Evolutionary conservation across 2,888 invertebrate species (phyloP).

Genomic region (Epinotia brunnichana): DNA sequence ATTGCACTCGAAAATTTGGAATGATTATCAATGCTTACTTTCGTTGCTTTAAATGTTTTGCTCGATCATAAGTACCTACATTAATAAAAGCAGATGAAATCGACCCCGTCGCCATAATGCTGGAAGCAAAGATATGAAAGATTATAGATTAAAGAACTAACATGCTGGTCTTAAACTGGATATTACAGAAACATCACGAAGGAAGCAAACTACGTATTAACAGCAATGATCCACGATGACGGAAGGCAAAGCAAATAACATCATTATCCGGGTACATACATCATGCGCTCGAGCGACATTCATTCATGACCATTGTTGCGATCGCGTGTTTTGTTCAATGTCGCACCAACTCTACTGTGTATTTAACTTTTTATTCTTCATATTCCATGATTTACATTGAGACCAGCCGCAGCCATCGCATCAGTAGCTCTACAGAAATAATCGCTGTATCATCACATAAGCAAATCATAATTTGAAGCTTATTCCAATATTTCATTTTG

Average conservation of each 20-base stretch:
- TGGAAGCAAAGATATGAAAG: conserved; percentile 7
- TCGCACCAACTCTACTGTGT: conserved; percentile 62
- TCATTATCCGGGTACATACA: conserved; percentile 72
- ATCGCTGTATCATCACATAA: not conserved
- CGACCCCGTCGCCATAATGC: not conserved
- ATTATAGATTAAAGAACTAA: not conserved
- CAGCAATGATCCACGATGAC: conserved; percentile 65
- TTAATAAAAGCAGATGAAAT: not conserved
- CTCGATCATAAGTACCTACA: not conserved
- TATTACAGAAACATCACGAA: conserved; percentile 43
- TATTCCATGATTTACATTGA: conserved; percentile 14
- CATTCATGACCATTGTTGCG: conserved; percentile 74
- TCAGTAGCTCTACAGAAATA: conserved; percentile 3
- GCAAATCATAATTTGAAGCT: too few species aligned
- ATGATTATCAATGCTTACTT: not conserved
- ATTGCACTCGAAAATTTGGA: not conserved
- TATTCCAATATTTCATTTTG: too few species aligned
- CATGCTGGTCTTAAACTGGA: conserved; percentile 33
- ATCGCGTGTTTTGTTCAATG: conserved; percentile 76
- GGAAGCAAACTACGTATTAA: conserved; percentile 48
- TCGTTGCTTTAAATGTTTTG: not conserved
- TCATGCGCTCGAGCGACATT: conserved; percentile 60
- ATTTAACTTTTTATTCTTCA: conserved; percentile 35
- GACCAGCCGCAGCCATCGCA: not conserved
- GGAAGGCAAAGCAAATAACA: conserved; percentile 77